Conservation (phyloP, 2,113 vertebrate genomes). For the Sisor rabdophorus region DNA sequence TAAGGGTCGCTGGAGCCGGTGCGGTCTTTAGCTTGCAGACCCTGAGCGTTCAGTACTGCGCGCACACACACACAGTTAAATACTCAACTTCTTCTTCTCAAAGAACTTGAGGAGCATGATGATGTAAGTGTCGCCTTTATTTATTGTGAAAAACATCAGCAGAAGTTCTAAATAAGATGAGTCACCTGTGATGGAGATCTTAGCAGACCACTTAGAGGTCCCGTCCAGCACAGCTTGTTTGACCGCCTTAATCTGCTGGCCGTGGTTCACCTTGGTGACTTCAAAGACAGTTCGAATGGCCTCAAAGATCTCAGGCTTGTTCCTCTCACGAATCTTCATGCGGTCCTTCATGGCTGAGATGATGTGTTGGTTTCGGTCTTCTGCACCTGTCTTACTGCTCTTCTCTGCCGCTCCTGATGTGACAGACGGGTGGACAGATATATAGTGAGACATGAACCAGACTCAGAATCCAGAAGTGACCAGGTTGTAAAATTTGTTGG, state of each 20-base stretch:
- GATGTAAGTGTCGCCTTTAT: not conserved
- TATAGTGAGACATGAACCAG: not conserved
- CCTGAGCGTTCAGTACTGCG: constrained; percentile 89
- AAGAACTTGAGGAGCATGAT: not conserved
- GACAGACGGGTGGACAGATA: not conserved
- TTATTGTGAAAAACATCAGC: not conserved
- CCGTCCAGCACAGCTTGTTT: constrained; percentile 94
- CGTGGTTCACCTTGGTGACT: constrained; percentile 78
- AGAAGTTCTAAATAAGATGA: too few species aligned
- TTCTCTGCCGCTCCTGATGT: constrained; percentile 90
- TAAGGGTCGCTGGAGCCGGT: constrained; percentile 96
- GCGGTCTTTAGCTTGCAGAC: constrained; percentile 95
- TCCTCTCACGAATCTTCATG: constrained; percentile 97
- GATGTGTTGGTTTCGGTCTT: constrained; percentile 93
- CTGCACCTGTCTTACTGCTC: constrained; percentile 90
- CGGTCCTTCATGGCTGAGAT: constrained; percentile 98
- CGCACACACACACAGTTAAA: constrained; percentile 36
- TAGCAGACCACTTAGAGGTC: constrained; percentile 97
- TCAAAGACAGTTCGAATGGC: constrained; percentile 84
- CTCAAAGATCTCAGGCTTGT: constrained; percentile 96
- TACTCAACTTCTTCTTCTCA: not conserved
- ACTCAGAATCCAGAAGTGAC: not conserved
- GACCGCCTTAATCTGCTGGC: constrained; percentile 90
- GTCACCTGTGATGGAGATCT: constrained; percentile 88
- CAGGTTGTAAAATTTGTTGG: not conserved